Conservation (phyloP, 2,113 vertebrate species). For the Pedionomus torquatus region DNA sequence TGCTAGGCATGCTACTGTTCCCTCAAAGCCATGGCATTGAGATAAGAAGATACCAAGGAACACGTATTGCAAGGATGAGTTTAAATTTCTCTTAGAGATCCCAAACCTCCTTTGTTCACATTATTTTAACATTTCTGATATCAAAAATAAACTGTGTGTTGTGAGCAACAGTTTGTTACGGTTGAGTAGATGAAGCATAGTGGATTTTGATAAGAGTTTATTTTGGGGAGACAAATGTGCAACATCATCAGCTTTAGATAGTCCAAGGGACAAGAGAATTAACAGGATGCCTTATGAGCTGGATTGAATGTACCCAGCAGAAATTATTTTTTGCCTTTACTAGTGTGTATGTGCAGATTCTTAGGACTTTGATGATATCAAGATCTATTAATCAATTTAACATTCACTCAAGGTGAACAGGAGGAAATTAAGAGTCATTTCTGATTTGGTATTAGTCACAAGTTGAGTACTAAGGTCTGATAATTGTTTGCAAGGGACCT, state of each 20-base stretch:
- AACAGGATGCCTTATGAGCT: not conserved
- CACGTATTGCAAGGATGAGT: not conserved
- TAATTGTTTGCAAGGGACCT: conserved; percentile 38
- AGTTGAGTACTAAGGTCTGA: conserved; percentile 31
- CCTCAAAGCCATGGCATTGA: not conserved
- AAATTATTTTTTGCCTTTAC: not conserved
- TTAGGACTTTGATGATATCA: not conserved
- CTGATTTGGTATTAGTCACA: conserved; percentile 40
- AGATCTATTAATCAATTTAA: conserved; percentile 51
- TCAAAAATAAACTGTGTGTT: not conserved
- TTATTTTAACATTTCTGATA: not conserved
- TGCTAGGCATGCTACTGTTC: not conserved
- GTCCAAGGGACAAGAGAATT: not conserved
- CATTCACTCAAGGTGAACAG: conserved; percentile 13
- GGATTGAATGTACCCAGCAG: not conserved
- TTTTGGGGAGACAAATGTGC: not conserved
- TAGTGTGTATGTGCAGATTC: not conserved
- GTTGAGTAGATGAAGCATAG: not conserved
- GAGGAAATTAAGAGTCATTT: conserved; percentile 11
- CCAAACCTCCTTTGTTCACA: not conserved
- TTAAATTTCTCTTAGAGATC: not conserved
- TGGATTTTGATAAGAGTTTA: not conserved
- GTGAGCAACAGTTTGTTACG: not conserved
- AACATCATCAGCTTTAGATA: not conserved
- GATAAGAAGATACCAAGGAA: not conserved